phyloP scores from a whole-genome alignment of 2,888 invertebrate genomes.

The Lasioglossum calceatum region DNA sequence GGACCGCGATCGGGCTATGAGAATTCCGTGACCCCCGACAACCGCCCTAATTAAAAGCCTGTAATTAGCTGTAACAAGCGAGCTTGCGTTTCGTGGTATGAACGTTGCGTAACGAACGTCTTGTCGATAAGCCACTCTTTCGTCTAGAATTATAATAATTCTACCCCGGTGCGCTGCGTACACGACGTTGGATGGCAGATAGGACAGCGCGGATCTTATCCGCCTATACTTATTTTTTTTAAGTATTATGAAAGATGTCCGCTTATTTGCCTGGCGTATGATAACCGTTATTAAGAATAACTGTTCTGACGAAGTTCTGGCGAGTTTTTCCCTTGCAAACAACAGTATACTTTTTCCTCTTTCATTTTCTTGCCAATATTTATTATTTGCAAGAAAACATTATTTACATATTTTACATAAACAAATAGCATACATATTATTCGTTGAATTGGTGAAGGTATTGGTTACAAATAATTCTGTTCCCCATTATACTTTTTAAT shows the following conservation, averaged over 20 bases:
- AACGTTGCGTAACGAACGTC: constrained; percentile 46
- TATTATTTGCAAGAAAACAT: too few relatives aligned
- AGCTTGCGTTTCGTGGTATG: constrained; percentile 14
- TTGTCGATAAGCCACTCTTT: constrained; percentile 44
- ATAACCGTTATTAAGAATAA: neutral
- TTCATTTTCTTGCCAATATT: too few relatives aligned
- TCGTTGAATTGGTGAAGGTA: too few relatives aligned
- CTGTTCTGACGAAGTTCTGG: neutral
- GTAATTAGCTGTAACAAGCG: constrained; percentile 66
- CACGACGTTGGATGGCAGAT: neutral
- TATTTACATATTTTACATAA: too few relatives aligned
- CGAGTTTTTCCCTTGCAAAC: too few relatives aligned
- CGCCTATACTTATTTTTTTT: neutral
- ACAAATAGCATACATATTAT: too few relatives aligned
- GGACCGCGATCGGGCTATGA: constrained; percentile 46
- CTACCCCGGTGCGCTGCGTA: neutral
- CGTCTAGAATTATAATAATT: constrained; percentile 22
- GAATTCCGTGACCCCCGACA: constrained; percentile 62
- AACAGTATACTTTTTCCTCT: too few relatives aligned
- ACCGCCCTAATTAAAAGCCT: constrained; percentile 62
- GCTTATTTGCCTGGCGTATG: neutral
- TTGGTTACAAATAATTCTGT: too few relatives aligned
- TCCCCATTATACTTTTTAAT: too few relatives aligned
- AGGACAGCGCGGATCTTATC: neutral
- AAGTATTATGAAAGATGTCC: neutral